phyloP scores from a whole-genome alignment of 2,113 vertebrate genomes.

The Recurvirostra avosetta region DNA sequence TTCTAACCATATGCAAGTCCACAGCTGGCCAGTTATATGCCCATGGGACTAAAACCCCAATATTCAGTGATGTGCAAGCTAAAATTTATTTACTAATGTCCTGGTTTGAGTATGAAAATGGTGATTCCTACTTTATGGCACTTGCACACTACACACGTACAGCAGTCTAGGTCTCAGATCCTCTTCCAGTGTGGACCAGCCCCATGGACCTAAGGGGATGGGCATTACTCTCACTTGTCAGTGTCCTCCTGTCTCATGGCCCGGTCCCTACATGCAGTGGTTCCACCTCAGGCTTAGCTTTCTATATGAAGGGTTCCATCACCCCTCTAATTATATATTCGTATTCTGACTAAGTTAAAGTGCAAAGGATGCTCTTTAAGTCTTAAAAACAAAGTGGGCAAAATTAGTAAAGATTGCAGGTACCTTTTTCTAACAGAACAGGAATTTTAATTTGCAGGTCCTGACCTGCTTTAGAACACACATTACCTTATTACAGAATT shows the following conservation, averaged over 20 bases:
- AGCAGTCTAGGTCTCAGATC: background rate
- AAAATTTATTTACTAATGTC: background rate
- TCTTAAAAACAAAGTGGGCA: background rate
- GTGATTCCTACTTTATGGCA: too few species aligned
- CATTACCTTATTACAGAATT: background rate
- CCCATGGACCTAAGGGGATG: too few species aligned
- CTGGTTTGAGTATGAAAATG: background rate
- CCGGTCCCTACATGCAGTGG: accelerated
- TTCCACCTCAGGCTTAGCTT: background rate
- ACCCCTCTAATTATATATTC: background rate
- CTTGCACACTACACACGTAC: background rate
- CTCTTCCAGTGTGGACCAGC: background rate
- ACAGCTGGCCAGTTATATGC: background rate
- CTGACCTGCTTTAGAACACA: background rate
- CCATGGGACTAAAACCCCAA: background rate
- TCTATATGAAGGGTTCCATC: background rate
- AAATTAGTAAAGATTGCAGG: background rate
- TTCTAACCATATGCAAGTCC: background rate
- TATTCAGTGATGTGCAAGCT: too few species aligned
- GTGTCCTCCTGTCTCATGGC: background rate
- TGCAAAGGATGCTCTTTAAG: background rate
- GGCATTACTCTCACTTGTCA: too few species aligned
- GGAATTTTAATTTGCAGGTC: background rate
- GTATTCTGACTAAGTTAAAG: background rate
- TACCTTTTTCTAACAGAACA: background rate